These are phyloP conservation scores for Scolopax bukidnonensis DNA, from an alignment of 2,797 vertebrate species.

Conservation along the genomic window DNA sequence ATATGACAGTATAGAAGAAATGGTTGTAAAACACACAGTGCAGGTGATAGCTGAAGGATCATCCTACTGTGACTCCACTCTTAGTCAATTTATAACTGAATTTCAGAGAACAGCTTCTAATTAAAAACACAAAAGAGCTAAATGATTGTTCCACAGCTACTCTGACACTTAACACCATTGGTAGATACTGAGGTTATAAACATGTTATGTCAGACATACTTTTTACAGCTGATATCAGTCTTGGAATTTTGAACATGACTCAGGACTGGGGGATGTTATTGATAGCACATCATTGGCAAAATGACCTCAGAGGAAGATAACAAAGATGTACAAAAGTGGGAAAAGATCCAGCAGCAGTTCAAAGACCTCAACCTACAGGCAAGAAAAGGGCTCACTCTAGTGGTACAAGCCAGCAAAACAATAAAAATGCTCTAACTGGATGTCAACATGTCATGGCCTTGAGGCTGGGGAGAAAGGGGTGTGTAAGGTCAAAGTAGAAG, in stretches of 20 bases:
- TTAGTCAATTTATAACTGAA: not conserved
- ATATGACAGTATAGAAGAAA: not conserved
- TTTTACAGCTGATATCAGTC: not conserved
- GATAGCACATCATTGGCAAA: not conserved
- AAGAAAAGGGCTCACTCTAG: conserved; percentile 46
- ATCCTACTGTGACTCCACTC: not conserved
- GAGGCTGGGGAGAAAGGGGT: not conserved
- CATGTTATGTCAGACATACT: not conserved
- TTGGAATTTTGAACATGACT: not conserved
- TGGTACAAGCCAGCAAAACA: conserved; percentile 11
- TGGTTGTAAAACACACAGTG: not conserved
- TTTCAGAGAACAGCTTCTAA: not conserved
- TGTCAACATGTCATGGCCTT: not conserved
- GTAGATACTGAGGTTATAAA: not conserved
- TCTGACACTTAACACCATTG: not conserved
- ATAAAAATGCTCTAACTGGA: not conserved
- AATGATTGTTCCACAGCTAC: not conserved
- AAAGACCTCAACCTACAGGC: not conserved
- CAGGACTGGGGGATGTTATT: not conserved
- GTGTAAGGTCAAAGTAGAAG: not conserved
- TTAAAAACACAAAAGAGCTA: not conserved
- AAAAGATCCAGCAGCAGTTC: not conserved
- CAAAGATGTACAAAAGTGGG: not conserved
- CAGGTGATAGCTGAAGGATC: not conserved
- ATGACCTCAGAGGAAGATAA: not conserved